phyloP scores from a whole-genome alignment of 2,113 vertebrate species.

The Micromys minutus region DNA sequence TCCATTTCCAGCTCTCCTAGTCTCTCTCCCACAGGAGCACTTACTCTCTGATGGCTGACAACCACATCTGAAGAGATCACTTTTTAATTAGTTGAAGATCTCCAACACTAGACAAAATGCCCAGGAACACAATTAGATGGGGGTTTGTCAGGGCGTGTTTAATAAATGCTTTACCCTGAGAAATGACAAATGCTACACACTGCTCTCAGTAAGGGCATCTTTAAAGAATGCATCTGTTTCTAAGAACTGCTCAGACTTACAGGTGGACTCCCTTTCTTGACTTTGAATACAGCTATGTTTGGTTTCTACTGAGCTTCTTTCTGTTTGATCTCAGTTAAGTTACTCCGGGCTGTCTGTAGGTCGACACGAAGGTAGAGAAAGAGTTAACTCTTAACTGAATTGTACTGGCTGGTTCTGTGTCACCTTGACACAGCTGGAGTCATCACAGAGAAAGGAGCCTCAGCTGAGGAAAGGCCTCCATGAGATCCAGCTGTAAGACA shows the following conservation, averaged over 20 bases:
- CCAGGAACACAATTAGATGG: slow-evolving; percentile 22
- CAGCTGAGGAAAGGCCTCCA: too few species aligned
- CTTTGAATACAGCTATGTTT: slow-evolving; percentile 26
- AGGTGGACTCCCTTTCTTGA: not conserved
- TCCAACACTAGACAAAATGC: slow-evolving; percentile 15
- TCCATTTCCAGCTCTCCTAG: not conserved
- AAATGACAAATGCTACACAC: not conserved
- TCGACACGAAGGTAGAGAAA: not conserved
- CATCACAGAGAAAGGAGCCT: too few species aligned
- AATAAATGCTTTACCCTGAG: slow-evolving; percentile 2
- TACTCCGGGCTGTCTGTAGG: not conserved
- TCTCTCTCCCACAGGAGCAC: not conserved
- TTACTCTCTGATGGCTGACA: not conserved
- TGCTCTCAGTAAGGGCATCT: not conserved
- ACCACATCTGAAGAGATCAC: not conserved
- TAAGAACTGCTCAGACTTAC: not conserved
- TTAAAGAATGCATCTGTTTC: not conserved
- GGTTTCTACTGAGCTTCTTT: slow-evolving; percentile 59
- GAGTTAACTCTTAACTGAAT: slow-evolving; percentile 64
- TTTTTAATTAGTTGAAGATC: not conserved
- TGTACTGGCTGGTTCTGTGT: too few species aligned
- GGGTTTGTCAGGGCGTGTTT: not conserved
- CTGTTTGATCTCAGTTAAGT: slow-evolving; percentile 54
- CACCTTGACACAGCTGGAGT: too few species aligned
- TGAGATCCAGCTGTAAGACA: too few species aligned